Conservation (phyloP, 1,140 invertebrate species). For the Doryteuthis pealeii region DNA sequence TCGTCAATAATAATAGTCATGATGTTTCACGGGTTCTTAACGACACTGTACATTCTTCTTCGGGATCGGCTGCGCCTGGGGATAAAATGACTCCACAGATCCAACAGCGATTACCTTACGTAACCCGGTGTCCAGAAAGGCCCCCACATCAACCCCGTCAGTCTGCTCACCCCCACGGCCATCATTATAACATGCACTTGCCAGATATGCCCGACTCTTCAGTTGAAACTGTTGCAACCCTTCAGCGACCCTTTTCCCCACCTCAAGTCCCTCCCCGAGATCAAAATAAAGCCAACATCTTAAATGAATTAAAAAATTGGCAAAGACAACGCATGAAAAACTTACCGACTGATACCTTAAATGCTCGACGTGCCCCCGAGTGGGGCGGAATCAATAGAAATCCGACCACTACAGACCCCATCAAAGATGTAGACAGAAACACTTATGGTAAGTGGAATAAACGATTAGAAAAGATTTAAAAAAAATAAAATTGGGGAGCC, state of each 20-base stretch:
- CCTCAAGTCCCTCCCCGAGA: slow-evolving; percentile 46
- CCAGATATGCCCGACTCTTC: neutral
- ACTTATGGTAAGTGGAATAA: neutral
- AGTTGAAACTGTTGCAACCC: neutral
- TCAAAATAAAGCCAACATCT: slow-evolving; percentile 33
- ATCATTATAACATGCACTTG: neutral
- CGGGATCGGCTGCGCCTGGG: neutral
- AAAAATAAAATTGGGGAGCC: no score
- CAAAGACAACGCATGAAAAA: slow-evolving; percentile 34
- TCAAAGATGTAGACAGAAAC: slow-evolving; percentile 21
- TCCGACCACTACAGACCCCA: slow-evolving; percentile 17
- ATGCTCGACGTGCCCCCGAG: neutral
- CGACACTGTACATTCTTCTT: neutral
- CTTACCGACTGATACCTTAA: slow-evolving; percentile 1
- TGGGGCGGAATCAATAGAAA: no score
- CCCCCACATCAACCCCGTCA: neutral
- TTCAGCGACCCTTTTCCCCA: slow-evolving; percentile 28
- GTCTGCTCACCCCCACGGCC: neutral
- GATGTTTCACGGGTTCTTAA: neutral
- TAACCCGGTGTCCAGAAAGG: neutral
- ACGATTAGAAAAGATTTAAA: no score
- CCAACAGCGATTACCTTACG: neutral
- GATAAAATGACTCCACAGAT: neutral
- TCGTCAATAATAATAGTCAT: neutral
- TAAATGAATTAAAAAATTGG: slow-evolving; percentile 49